Conservation (phyloP, 2,888 invertebrate species). For the Boloria selene region DNA sequence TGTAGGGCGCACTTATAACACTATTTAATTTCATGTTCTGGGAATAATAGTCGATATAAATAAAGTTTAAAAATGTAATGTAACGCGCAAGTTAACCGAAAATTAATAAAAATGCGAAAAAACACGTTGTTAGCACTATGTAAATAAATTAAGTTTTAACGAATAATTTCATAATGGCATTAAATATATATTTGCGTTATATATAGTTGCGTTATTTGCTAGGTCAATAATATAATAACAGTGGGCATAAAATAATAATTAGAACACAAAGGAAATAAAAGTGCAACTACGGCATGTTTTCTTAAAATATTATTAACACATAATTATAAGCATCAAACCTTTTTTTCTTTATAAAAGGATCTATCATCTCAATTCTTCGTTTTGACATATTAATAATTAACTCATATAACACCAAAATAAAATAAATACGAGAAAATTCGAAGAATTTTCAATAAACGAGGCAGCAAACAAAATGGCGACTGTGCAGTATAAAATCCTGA, state of each 20-base stretch:
- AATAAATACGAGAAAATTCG: constrained; percentile 48
- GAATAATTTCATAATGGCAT: not conserved
- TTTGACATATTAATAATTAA: constrained; percentile 85
- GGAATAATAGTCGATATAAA: no score
- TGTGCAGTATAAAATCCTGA: constrained; percentile 28
- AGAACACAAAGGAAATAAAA: constrained; percentile 22
- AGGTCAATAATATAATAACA: no score
- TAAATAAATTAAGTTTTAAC: constrained; percentile 7
- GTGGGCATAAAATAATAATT: not conserved
- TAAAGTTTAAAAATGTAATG: no score
- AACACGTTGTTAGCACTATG: constrained; percentile 18
- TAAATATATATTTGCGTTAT: not conserved
- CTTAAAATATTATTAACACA: not conserved
- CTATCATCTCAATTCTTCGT: constrained; percentile 92
- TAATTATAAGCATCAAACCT: constrained; percentile 75
- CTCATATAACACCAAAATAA: constrained; percentile 54
- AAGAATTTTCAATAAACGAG: constrained; percentile 50
- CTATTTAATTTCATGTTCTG: no score
- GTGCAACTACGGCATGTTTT: constrained; percentile 7
- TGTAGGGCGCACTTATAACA: no score
- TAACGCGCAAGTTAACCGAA: not conserved
- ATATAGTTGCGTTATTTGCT: not conserved
- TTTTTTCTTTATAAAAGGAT: constrained; percentile 90
- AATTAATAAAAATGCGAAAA: constrained; percentile 6
- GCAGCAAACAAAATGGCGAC: constrained; percentile 73